Base-by-base conservation (phyloP, 2,113 vertebrate genomes). In the Miniopterus natalensis region DNA sequence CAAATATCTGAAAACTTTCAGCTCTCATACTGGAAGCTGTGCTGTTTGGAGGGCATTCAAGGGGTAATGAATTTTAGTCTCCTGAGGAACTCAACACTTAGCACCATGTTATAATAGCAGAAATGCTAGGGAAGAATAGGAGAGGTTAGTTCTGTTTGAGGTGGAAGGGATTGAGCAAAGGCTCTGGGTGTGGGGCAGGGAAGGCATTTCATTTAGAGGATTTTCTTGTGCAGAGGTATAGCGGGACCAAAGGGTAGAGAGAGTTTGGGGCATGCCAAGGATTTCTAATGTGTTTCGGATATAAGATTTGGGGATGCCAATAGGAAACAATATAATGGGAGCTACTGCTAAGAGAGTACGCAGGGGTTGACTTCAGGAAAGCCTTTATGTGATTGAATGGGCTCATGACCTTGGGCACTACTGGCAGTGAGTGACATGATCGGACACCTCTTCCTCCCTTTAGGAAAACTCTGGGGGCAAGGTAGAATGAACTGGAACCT, bases 231-330 rank as follows among this genome's bases (percentile, higher is more conserved):
- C 27, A 89, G 14, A 87, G 57, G 70, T 80, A 51, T 49, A 55
- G 45, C 20, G 47, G 47, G 1, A 23, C n/a, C 73, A 85, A 63
- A 81, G 63, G 73, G 31, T 11, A 70, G 61, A 70, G 42, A 61
- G 88, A 83, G 3, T 71, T 90, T 85, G 49, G 53, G 68, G 42
- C 68, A 74, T 80, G 21, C 47, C n/a, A 71, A 49, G 27, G 74
- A 87, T 77, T 96, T 94, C 40, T 95, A 12, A 40, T 81, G 73
- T 36, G 78, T 8, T 53, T 89, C 68, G 79, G 6, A 27, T 88
- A 5, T 59, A 88, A 77, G 53, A 85, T 83, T 94, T 89, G 79
- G 65, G 27, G 5, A 9, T 63, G 27, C 36, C 49, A 70, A 63
- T 51, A 90, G 51, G 20, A 88, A 75, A 65, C 25, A 88, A 8